Conservation (phyloP, 2,797 vertebrate species). For the Propithecus deckenii region DNA sequence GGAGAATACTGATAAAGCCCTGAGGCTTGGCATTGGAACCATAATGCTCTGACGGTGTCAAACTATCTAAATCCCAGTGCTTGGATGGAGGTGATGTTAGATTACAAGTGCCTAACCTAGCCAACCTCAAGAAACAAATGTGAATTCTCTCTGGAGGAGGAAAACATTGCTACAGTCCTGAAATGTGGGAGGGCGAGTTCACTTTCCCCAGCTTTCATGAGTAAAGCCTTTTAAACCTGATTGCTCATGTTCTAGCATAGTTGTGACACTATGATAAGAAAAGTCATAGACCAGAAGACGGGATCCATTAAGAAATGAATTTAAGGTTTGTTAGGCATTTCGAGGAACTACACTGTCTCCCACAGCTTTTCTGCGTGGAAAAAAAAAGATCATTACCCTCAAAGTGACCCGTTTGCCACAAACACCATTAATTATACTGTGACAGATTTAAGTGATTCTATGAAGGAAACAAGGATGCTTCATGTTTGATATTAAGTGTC, state of each 20-base stretch:
- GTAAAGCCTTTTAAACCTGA: background rate
- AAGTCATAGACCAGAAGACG: background rate
- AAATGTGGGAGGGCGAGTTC: background rate
- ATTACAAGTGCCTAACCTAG: background rate
- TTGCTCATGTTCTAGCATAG: background rate
- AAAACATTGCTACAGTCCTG: background rate
- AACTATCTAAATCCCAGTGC: background rate
- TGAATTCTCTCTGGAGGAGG: background rate
- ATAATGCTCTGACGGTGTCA: background rate
- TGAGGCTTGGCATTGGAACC: background rate
- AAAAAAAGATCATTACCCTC: background rate
- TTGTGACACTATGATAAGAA: background rate
- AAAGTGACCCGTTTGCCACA: background rate
- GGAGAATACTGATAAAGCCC: background rate
- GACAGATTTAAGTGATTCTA: slow-evolving; percentile 52
- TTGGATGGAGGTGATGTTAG: background rate
- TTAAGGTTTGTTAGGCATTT: background rate
- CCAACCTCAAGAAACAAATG: background rate
- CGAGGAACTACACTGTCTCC: background rate
- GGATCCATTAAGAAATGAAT: background rate
- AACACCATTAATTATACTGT: slow-evolving; percentile 43
- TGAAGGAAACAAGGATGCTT: slow-evolving; percentile 44
- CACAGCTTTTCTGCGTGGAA: slow-evolving; percentile 27
- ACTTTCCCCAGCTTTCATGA: background rate
- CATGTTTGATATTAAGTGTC: slow-evolving; percentile 59